phyloP scores from a whole-genome alignment of 2,113 vertebrate species.

The Oenanthe melanoleuca region DNA sequence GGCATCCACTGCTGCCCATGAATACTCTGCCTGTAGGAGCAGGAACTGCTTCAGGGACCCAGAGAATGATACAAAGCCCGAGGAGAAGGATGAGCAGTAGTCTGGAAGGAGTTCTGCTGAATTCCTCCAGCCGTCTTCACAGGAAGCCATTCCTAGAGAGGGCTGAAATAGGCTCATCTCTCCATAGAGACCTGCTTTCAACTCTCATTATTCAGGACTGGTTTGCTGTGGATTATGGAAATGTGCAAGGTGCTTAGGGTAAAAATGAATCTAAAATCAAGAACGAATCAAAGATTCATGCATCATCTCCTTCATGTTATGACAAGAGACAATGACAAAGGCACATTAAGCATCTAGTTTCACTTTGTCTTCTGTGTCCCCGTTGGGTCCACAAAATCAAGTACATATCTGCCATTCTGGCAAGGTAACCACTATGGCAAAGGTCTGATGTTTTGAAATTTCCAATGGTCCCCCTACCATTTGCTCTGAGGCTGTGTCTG shows the following conservation, averaged over 20 bases:
- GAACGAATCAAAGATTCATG: neutral
- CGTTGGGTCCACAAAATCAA: rapidly evolving
- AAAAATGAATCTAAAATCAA: neutral
- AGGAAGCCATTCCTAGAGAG: neutral
- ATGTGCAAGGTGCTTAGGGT: neutral
- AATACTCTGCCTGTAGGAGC: neutral
- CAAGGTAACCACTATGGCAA: neutral
- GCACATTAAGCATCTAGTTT: neutral
- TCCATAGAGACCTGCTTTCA: neutral
- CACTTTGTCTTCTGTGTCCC: neutral
- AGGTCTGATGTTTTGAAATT: neutral
- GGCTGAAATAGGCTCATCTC: neutral
- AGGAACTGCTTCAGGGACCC: neutral
- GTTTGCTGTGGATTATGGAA: neutral
- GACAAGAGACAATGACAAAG: neutral
- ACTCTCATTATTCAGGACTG: neutral
- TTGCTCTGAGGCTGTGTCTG: neutral
- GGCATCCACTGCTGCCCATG: neutral
- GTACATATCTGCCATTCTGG: neutral
- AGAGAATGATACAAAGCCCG: neutral
- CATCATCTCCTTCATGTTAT: neutral
- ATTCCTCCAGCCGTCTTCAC: neutral
- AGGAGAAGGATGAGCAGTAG: neutral
- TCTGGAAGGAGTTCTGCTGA: neutral
- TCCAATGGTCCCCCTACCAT: too few relatives aligned